A percentile compares a stretch with the other conserved stretches of the same genome.
These are phyloP conservation scores for Chlorospingus flavigularis DNA, from an alignment of 2,797 vertebrate species.

Conservation along the genomic window DNA sequence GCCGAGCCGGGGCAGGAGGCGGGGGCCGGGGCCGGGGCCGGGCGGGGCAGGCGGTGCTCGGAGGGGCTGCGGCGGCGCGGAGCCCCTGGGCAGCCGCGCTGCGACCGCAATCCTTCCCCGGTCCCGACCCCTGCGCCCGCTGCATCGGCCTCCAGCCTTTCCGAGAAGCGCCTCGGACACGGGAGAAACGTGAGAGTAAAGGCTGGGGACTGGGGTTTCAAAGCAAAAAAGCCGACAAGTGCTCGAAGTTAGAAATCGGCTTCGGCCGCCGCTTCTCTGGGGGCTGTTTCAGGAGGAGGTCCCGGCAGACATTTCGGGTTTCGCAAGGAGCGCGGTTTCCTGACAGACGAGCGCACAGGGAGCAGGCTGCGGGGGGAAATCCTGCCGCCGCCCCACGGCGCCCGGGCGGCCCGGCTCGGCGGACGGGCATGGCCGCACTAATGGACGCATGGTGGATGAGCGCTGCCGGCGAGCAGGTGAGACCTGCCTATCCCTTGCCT, in stretches of 20 bases:
- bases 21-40: neutral
- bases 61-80: neutral
- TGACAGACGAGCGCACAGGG: neutral
- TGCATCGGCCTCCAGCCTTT: neutral
- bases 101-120: neutral
- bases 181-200: neutral
- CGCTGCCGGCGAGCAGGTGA: neutral
- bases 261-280: neutral
- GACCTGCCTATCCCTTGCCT: neutral
- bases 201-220: fast-evolving
- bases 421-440: neutral
- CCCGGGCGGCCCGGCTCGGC: neutral
- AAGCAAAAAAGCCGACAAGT: neutral
- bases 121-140: neutral
- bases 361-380: neutral
- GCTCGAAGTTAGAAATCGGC: neutral
- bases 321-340: neutral
- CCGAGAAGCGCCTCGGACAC: neutral
- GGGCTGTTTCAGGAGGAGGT: neutral
- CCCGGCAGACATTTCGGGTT: neutral
- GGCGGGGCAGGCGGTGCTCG: neutral
- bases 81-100: neutral
- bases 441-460: neutral
- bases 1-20: neutral
- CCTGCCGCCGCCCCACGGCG: neutral